phyloP scores from a whole-genome alignment of 2,113 vertebrate species.

The Nesogale talazaci region DNA sequence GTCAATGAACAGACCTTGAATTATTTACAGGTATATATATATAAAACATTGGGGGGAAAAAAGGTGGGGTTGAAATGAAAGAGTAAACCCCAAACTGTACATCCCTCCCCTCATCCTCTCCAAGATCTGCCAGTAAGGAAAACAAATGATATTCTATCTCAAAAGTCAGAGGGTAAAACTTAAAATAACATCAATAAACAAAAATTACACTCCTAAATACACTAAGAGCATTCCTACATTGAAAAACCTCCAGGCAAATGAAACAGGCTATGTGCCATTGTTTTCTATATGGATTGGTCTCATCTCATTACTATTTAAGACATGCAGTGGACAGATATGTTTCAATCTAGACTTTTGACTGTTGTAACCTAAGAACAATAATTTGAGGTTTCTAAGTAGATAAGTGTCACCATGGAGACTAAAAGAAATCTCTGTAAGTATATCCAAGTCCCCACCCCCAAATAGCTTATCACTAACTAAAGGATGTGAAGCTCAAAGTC shows the following conservation, averaged over 20 bases:
- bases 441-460: not conserved
- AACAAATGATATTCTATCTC: constrained; percentile 11
- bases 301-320: constrained; percentile 59
- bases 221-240: not conserved
- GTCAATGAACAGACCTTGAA: too few relatives aligned
- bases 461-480: constrained; percentile 48
- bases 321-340: constrained; percentile 58
- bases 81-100: not conserved
- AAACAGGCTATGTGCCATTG: too few relatives aligned
- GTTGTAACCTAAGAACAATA: constrained; percentile 75
- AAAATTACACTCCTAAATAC: not conserved
- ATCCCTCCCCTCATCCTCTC: not conserved
- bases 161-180: constrained; percentile 18
- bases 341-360: constrained; percentile 64
- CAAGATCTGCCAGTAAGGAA: constrained; percentile 4
- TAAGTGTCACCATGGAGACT: constrained; percentile 75
- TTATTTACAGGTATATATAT: too few relatives aligned
- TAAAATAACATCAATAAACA: constrained; percentile 11
- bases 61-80: constrained; percentile 1
- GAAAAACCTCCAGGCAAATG: not conserved
- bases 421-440: constrained; percentile 57
- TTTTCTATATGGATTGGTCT: not conserved
- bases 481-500: not conserved
- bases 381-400: constrained; percentile 69
- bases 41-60: too few relatives aligned